phyloP scores from a whole-genome alignment of 2,888 invertebrate genomes.

The Drosophila merina region DNA sequence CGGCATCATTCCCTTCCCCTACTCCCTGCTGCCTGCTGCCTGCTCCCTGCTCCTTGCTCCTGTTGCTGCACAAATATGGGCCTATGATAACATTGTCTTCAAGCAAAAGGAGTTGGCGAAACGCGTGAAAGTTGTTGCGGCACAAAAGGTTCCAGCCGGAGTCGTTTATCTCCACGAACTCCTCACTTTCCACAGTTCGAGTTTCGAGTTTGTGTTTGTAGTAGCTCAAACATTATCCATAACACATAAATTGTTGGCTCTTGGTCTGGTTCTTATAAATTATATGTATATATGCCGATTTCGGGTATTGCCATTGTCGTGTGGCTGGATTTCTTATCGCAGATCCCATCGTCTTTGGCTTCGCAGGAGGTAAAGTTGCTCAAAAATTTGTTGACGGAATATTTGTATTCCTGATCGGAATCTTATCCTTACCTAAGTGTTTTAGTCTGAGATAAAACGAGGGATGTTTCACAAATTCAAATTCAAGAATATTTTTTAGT shows the following conservation, averaged over 20 bases:
- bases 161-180: slow-evolving; percentile 23
- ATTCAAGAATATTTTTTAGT: neutral
- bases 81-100: slow-evolving; percentile 75
- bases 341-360: slow-evolving; percentile 40
- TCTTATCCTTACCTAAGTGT: slow-evolving; percentile 25
- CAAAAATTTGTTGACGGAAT: slow-evolving; percentile 36
- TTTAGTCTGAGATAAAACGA: neutral
- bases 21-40: neutral
- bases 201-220: slow-evolving; percentile 13
- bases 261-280: slow-evolving; percentile 22
- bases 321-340: slow-evolving; percentile 50
- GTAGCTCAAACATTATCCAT: slow-evolving; percentile 46
- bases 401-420: slow-evolving; percentile 28
- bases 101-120: slow-evolving; percentile 36
- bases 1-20: slow-evolving; percentile 34
- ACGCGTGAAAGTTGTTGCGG: slow-evolving; percentile 69
- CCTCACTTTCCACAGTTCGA: slow-evolving; percentile 25
- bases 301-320: slow-evolving; percentile 36
- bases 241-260: slow-evolving; percentile 29
- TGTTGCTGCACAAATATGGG: slow-evolving; percentile 69
- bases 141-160: slow-evolving; percentile 32
- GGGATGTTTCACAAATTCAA: slow-evolving; percentile 21
- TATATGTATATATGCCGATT: slow-evolving; percentile 40
- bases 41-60: slow-evolving; percentile 2
- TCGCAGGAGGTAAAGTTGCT: slow-evolving; percentile 14